Evolutionary conservation across 2,888 invertebrate species (phyloP), one percentile per base, ranked within the genome.

Genomic region (Stramonita haemastoma): DNA sequence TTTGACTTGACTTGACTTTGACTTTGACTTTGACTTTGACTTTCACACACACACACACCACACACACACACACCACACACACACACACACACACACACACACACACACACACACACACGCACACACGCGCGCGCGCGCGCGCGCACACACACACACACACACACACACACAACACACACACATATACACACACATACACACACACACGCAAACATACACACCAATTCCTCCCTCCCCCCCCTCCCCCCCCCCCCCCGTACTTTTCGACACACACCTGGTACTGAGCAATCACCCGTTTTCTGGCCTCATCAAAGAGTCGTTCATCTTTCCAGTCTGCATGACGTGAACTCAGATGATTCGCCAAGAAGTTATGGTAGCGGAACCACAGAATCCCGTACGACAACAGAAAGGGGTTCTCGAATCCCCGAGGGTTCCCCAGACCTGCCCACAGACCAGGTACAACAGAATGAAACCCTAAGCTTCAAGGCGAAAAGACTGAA

Each of bases 331-430:
- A 99, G 89, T 97, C 97, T 98, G 26, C 5, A 91, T 99, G 97
- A 92, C 97, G 96, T 0, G 97, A 96, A 93, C 90, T 70, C 22
- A 94, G 88, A 29, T 90, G 56, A 15, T 91, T 90, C 0, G 99
- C 99, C 22, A 99, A 97, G 6, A 98, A 97, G 95, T 99, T 99
- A 96, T 99, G 99, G 98, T 98, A 99, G 2, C 99, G 97, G 95
- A 98, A 98, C 94, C 99, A 98, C 22, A 99, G 96, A 90, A 99
- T 98, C 0, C 99, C 98, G 93, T 99, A 98, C 0, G 99, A 97
- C 88, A 99, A 97, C 94, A 99, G 96, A 0, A 99, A 99, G 0
- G 99, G 99, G 96, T 99, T 99, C 96, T 99, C 99, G 96, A 99
- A 99, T 2, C 98, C 98, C 91, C 99, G 97, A 0, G 99, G 98